phyloP scores from a whole-genome alignment of 2,888 invertebrate species.

The Drosophila testacea region DNA sequence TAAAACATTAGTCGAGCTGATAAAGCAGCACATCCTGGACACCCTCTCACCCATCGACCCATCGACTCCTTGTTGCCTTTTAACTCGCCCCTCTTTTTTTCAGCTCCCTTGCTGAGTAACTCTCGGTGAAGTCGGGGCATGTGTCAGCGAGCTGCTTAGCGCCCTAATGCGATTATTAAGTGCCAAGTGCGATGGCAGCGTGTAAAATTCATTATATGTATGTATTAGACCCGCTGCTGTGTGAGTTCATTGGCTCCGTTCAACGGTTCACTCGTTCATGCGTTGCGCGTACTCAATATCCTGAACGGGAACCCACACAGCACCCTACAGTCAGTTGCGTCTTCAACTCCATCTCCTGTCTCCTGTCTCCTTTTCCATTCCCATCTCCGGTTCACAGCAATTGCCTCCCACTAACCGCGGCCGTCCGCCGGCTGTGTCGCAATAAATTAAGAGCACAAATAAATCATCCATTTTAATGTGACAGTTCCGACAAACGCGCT shows the following conservation, averaged over 20 bases:
- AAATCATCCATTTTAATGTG: slow-evolving; percentile 83
- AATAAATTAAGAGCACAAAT: slow-evolving; percentile 81
- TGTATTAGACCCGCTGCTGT: slow-evolving; percentile 39
- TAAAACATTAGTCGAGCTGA: slow-evolving; percentile 70
- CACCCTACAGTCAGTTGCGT: slow-evolving; percentile 3
- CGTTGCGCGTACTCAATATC: slow-evolving; percentile 80
- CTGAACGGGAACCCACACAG: slow-evolving; percentile 32
- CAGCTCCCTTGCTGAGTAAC: background rate
- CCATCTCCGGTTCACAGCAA: slow-evolving; percentile 3
- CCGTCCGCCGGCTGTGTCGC: slow-evolving; percentile 60
- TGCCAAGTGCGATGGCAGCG: slow-evolving; percentile 69
- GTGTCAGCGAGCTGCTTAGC: slow-evolving; percentile 78
- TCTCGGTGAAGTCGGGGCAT: slow-evolving; percentile 22
- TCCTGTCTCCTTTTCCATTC: background rate
- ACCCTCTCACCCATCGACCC: background rate
- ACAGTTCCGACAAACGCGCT: slow-evolving; percentile 79
- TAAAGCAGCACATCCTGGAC: slow-evolving; percentile 45
- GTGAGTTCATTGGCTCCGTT: slow-evolving; percentile 59
- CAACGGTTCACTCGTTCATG: slow-evolving; percentile 62
- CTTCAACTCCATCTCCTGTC: background rate
- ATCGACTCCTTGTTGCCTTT: background rate
- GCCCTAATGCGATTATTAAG: slow-evolving; percentile 80
- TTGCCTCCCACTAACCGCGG: slow-evolving; percentile 34
- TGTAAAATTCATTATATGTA: slow-evolving; percentile 76
- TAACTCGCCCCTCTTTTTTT: background rate